phyloP scores from a whole-genome alignment of 2,888 invertebrate genomes.

The Drosophila seclusa region DNA sequence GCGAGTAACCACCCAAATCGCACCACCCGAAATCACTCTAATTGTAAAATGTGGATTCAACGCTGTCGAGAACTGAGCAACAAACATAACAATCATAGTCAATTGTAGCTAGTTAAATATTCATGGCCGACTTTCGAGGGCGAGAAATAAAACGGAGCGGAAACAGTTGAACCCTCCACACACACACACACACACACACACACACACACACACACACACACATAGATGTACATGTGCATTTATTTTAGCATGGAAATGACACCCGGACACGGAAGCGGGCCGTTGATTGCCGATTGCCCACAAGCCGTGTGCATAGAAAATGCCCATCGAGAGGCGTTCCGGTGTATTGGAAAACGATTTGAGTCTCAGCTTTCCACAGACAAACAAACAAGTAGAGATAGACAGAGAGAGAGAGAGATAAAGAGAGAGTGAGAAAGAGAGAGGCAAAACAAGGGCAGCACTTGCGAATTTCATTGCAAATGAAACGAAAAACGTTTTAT shows the following conservation, averaged over 20 bases:
- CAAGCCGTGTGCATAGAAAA: constrained; percentile 72
- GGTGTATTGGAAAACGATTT: constrained; percentile 72
- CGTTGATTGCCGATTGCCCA: constrained; percentile 65
- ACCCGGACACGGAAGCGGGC: constrained; percentile 56
- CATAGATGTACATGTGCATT: neutral
- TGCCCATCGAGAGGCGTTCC: constrained; percentile 34
- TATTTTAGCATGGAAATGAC: constrained; percentile 41
- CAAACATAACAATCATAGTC: constrained; percentile 77
- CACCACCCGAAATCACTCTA: constrained; percentile 33
- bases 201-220: neutral
- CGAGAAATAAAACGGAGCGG: constrained; percentile 71
- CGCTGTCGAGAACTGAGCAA: constrained; percentile 26
- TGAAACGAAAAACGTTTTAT: constrained; percentile 80
- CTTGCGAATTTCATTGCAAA: constrained; percentile 79
- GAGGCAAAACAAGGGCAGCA: constrained; percentile 61
- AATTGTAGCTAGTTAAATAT: constrained; percentile 77
- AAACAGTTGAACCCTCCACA: constrained; percentile 36
- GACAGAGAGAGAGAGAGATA: neutral
- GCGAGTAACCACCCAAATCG: constrained; percentile 7
- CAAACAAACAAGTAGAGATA: constrained; percentile 16
- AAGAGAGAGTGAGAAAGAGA: neutral
- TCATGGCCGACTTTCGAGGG: constrained; percentile 61
- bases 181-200: constrained; percentile 5
- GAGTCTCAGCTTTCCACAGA: constrained; percentile 37
- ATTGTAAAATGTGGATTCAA: constrained; percentile 53